A percentile compares a stretch with the other conserved stretches of the same genome.
Conservation (phyloP, 1,140 invertebrate species). For the Brachionus rubens region DNA sequence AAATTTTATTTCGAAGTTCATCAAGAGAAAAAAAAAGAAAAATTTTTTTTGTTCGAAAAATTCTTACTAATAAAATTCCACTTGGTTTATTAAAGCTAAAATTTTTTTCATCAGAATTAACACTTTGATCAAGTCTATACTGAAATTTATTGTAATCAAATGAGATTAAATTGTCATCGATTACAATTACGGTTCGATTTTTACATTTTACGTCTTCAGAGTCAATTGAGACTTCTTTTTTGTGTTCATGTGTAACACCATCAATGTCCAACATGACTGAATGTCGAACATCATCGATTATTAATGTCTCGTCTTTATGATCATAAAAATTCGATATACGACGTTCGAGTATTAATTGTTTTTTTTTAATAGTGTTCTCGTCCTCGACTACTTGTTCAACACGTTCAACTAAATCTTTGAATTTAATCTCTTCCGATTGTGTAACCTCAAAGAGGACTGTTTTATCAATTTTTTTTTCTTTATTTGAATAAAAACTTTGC, state of each 20-base stretch:
- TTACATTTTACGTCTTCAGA: background rate
- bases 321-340: background rate
- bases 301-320: background rate
- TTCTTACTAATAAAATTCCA: background rate
- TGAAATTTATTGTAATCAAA: too few relatives aligned
- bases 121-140: constrained; percentile 4
- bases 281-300: background rate
- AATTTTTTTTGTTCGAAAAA: background rate
- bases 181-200: constrained; percentile 14
- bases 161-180: too few relatives aligned
- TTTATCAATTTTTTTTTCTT: background rate
- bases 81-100: background rate
- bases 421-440: background rate
- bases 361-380: background rate
- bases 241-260: background rate
- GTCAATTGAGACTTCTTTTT: background rate
- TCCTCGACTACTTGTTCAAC: background rate
- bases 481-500: background rate
- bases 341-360: background rate
- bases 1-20: constrained; percentile 27
- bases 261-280: background rate
- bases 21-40: too few relatives aligned
- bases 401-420: background rate
- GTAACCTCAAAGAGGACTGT: constrained; percentile 26
- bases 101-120: background rate